Evolutionary conservation across 92 coral and sea anemone species (phyloP), one percentile per base, ranked within the genome.

Genomic region (Nematostella vectensis): DNA sequence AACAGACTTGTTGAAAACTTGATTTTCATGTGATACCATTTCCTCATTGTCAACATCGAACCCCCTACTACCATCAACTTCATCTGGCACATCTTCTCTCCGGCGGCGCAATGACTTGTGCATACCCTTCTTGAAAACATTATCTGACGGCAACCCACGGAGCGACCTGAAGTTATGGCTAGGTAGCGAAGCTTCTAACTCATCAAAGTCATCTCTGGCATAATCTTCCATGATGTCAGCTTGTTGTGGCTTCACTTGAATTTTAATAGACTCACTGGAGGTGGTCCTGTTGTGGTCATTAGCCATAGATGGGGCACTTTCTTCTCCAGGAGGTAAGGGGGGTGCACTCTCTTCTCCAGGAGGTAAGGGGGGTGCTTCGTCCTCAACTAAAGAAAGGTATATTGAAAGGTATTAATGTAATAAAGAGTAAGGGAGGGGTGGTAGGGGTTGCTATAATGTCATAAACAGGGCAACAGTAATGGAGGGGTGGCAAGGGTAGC

Each of bases 141-240:
- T 89, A 31, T 77, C 77, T 44, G 95, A 78, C 1, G 97, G 97
- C 11, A 89, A 48, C 3, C 83, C 86, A 58, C 95, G 68, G 2
- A 89, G 53, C 48, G 81, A 78, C 48, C 72, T 74, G 58, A 61
- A 69, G 29, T 49, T 52, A 47, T 85, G 95, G 42, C 97, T 89
- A 4, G 97, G 97, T 63, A 89, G 54, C 11, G 77, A 64, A 22
- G 62, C 76, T 18, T 63, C 70, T 12, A 85, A 40, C 11, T 73
- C 68, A 19, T 43, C 15, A 36, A 8, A 39, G 0, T 66, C 54
- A 26, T 53, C 77, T 65, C 76, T 64, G 21, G 68, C 72, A 13
- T 82, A 74, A 37, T 59, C 62, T 33, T 49, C 66, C 3, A 47
- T 68, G 8, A 50, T 78, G 53, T 63, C 73, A 45, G 58, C 59